These are phyloP conservation scores for Entelurus aequoreus DNA, from an alignment of 2,113 vertebrate genomes.

Conservation along the genomic window DNA sequence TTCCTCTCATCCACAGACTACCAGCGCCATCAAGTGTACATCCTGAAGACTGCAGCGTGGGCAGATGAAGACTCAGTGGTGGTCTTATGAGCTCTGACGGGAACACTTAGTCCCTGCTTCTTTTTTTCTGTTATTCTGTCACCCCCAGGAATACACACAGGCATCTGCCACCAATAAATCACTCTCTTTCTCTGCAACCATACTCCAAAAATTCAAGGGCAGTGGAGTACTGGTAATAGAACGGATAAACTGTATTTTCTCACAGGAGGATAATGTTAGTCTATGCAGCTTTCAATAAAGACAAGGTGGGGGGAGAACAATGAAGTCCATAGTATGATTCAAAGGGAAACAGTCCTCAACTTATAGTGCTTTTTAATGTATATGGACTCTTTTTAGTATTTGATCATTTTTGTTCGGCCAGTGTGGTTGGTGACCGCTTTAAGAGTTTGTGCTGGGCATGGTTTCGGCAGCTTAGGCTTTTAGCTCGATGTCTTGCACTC, in stretches of 20 bases:
- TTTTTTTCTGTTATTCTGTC: not conserved
- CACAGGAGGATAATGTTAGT: not conserved
- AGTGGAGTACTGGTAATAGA: not conserved
- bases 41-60: not conserved
- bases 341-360: too few species aligned
- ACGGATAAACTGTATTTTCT: not conserved
- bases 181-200: not conserved
- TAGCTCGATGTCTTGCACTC: too few species aligned
- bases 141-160: not conserved
- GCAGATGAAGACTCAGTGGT: not conserved
- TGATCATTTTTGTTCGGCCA: too few species aligned
- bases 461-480: too few species aligned
- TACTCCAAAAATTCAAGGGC: not conserved
- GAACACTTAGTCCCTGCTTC: not conserved
- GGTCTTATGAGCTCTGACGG: not conserved
- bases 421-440: too few species aligned
- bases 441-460: too few species aligned
- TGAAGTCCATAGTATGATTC: not conserved
- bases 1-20: not conserved
- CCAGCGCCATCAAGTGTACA: not conserved
- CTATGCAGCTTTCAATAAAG: not conserved
- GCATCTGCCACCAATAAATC: not conserved
- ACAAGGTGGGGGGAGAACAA: not conserved
- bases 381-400: too few species aligned
- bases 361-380: too few species aligned